These are phyloP conservation scores for Spodoptera frugiperda DNA, from an alignment of 1,140 invertebrate genomes.

Conservation along the genomic window DNA sequence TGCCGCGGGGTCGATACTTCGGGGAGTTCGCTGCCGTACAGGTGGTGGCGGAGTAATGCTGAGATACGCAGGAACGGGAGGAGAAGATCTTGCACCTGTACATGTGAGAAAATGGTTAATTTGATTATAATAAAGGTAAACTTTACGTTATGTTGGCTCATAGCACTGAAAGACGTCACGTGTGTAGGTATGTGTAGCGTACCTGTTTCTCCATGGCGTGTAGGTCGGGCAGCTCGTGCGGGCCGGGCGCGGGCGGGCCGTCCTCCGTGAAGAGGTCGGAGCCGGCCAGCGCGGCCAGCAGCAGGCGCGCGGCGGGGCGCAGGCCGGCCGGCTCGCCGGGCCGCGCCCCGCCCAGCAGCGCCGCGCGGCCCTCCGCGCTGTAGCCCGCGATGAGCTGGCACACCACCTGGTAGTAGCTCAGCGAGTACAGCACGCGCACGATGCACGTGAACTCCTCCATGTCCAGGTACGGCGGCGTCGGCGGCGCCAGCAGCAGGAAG, in stretches of 20 bases:
- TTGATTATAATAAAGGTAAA: too few species aligned
- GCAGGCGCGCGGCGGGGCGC: conserved; percentile 58
- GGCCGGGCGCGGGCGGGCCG: conserved; percentile 58
- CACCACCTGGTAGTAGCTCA: conserved; percentile 95
- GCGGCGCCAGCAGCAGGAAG: conserved; percentile 93
- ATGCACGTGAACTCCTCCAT: conserved; percentile 95
- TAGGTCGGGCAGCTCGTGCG: conserved; percentile 51
- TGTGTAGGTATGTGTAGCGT: too few species aligned
- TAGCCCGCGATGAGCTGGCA: conserved; percentile 86
- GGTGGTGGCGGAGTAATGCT: conserved; percentile 93
- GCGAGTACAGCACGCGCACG: conserved; percentile 94
- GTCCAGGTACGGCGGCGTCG: conserved; percentile 90
- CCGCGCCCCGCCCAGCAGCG: conserved; percentile 52
- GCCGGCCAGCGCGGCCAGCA: conserved; percentile 66
- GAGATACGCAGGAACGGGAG: conserved; percentile 95
- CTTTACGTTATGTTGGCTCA: too few species aligned
- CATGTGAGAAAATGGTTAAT: too few species aligned
- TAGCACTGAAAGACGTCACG: too few species aligned
- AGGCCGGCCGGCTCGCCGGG: conserved; percentile 54
- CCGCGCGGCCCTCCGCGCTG: conserved; percentile 53
- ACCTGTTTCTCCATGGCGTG: conserved; percentile 64
- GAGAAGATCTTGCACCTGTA: conserved; percentile 91
- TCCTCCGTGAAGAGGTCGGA: conserved; percentile 74
- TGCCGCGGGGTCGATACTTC: conserved; percentile 87
- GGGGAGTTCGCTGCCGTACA: conserved; percentile 94